Conservation (phyloP, 2,888 invertebrate genomes). For the Schrankia costaestrigalis region DNA sequence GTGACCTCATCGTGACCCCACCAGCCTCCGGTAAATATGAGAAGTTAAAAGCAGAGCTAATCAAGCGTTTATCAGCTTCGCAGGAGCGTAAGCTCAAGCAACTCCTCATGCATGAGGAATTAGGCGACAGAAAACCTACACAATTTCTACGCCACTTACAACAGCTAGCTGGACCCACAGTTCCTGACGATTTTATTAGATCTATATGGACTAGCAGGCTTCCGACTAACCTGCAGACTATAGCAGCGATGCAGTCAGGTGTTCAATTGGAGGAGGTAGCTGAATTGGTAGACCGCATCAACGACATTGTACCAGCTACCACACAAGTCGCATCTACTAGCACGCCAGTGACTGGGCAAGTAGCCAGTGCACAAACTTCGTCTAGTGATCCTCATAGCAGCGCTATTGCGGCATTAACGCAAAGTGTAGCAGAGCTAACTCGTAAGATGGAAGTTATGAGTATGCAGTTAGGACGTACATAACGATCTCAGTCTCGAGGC, state of each 20-base stretch:
- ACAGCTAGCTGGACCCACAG: not conserved
- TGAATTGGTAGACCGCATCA: slow-evolving; percentile 1
- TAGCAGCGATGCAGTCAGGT: not conserved
- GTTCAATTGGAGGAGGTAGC: not conserved
- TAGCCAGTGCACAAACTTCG: too few species aligned
- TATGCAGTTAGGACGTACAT: not conserved
- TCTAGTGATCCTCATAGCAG: not conserved
- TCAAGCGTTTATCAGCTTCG: slow-evolving; percentile 17
- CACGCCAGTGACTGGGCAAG: not conserved
- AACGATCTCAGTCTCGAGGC: not conserved
- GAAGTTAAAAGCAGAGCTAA: slow-evolving; percentile 10
- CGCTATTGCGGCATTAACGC: not conserved
- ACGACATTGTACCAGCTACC: not conserved
- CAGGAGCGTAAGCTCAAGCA: slow-evolving; percentile 20
- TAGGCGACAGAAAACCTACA: slow-evolving; percentile 21
- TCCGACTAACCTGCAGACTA: not conserved
- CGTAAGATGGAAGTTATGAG: not conserved
- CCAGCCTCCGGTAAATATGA: slow-evolving; percentile 12
- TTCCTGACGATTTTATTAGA: not conserved
- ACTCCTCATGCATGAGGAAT: slow-evolving; percentile 20
- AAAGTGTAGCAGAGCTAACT: not conserved
- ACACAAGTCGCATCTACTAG: too few species aligned
- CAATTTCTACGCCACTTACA: slow-evolving; percentile 18
- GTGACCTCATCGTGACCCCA: slow-evolving; percentile 21
- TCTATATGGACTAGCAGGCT: not conserved